phyloP scores from a whole-genome alignment of 1,140 invertebrate genomes.

The Nylanderia fulva region DNA sequence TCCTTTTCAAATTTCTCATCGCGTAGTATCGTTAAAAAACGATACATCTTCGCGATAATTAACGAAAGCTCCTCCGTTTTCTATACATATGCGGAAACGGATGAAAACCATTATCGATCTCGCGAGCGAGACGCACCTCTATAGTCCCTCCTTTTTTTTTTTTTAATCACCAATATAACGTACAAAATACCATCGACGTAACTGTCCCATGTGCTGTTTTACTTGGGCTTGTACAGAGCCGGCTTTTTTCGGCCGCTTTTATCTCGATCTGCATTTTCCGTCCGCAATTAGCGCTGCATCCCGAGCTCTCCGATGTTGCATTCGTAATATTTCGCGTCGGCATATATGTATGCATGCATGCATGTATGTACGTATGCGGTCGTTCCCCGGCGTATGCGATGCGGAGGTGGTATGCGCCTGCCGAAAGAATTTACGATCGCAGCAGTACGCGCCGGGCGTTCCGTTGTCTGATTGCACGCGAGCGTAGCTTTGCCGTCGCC shows the following conservation, averaged over 20 bases:
- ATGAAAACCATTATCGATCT: constrained; percentile 22
- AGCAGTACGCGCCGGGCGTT: constrained; percentile 1
- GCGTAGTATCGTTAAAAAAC: not conserved
- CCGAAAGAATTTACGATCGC: constrained; percentile 50
- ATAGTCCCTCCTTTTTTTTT: not conserved
- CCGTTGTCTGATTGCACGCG: constrained; percentile 39
- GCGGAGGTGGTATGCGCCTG: constrained; percentile 24
- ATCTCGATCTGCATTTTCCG: constrained; percentile 25
- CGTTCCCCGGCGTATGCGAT: constrained; percentile 17
- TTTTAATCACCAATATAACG: not conserved
- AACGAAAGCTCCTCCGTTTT: not conserved
- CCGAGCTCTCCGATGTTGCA: constrained; percentile 28
- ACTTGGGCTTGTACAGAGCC: not conserved
- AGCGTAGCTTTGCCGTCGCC: not conserved
- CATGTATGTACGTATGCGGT: not conserved
- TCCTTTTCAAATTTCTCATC: not conserved
- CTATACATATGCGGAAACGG: too few species aligned
- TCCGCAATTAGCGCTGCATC: constrained; percentile 34
- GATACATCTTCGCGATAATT: not conserved
- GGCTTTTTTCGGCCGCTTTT: constrained; percentile 1
- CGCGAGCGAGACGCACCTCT: too few species aligned
- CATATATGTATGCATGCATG: not conserved
- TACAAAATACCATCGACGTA: not conserved
- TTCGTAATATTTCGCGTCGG: constrained; percentile 33
- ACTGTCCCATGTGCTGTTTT: not conserved